Evolutionary conservation across 1,140 invertebrate species (phyloP).

Genomic region (Euura saliciscinereae): DNA sequence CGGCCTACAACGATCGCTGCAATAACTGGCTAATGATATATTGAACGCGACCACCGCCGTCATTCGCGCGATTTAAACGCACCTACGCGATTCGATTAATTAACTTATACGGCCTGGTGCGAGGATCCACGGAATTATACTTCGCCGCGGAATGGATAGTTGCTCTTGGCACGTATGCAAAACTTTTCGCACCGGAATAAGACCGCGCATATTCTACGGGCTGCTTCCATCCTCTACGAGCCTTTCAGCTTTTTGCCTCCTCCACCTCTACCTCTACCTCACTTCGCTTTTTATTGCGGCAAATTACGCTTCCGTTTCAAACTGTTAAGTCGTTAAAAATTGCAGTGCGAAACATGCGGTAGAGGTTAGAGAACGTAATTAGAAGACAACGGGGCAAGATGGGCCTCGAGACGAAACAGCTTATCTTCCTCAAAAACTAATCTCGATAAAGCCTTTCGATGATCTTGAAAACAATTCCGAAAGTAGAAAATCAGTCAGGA

Average conservation of each 20-base stretch:
- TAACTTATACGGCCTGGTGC: background rate
- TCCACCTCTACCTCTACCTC: background rate
- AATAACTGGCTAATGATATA: conserved; percentile 52
- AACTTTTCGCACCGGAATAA: too few species aligned
- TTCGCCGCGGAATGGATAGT: too few species aligned
- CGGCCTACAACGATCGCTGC: conserved; percentile 30
- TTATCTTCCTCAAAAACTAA: too few species aligned
- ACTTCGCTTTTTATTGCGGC: background rate
- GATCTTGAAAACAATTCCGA: background rate
- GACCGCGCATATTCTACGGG: too few species aligned
- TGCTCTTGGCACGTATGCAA: too few species aligned
- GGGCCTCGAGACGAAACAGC: too few species aligned
- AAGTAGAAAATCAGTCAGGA: background rate
- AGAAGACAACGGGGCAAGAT: too few species aligned
- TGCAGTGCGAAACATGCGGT: background rate
- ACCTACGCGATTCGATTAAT: conserved; percentile 13
- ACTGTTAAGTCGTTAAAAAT: conserved; percentile 14
- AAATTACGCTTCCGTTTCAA: conserved; percentile 14
- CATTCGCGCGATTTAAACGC: background rate
- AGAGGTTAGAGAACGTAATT: background rate
- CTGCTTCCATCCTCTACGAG: too few species aligned
- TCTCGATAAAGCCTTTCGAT: background rate
- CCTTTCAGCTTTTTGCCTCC: background rate
- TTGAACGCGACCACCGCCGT: conserved; percentile 28
- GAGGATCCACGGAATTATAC: too few species aligned